Evolutionary conservation across 2,888 invertebrate species (phyloP), one percentile per base, ranked within the genome.

Genomic region (Deilephila elpenor): DNA sequence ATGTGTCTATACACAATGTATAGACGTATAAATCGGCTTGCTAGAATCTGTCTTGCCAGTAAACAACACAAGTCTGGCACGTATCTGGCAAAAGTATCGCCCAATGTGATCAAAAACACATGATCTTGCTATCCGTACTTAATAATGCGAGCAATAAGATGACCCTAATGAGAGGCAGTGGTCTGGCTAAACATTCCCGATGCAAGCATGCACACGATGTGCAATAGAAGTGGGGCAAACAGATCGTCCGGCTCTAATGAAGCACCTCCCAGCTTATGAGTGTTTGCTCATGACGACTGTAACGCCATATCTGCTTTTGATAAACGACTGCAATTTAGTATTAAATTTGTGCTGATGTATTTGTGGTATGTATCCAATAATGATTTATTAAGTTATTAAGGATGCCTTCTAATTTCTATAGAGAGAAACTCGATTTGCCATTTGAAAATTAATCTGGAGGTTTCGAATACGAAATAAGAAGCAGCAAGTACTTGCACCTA

Each of bases 211-310:
- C 71, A 72, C 20, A 67, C 70, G 34, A 74, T 71, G 32, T 74
- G 71, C 59, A 7, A 32, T 51, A 70, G 51, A 71, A 71, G 59
- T 71, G n/a, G 74, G 59, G 34, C 71, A 74, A 60, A 71, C 67
- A 51, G 59, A 62, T 53, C 64, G 56, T 64, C 71, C 62, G 34
- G 32, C 64, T 71, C 71, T 71, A 74, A 74, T 71, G 67, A 67
- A 72, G 29, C 59, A 73, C 73, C 25, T 59, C 37, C 59, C 3
- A 25, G 44, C 59, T 60, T 67, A 73, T 70, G 70, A 64, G 64
- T 44, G 44, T 62, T 64, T 72, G 53, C 56, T 64, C 32, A 25
- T 29, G 25, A 37, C 11, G 20, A 59, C 59, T 25, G 14, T 14
- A 34, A 20, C 11, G 51, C 32, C 60, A 29, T 29, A 60, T 60